A percentile compares a stretch with the other conserved stretches of the same genome.
Conservation (phyloP, 2,113 vertebrate species). For the Thunnus maccoyii region DNA sequence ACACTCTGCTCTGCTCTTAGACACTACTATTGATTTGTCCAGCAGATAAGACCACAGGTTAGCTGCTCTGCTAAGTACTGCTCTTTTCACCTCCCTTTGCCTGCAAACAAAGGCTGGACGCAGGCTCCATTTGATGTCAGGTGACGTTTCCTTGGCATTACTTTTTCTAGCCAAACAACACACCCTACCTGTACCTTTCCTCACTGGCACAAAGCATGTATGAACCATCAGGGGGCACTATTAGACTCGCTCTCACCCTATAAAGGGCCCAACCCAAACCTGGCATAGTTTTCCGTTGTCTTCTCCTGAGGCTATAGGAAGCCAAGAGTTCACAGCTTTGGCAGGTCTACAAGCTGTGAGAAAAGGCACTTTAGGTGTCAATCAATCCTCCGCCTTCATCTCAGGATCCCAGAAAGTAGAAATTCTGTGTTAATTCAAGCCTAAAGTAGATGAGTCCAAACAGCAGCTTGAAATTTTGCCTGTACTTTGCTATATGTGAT, state of each 20-base stretch:
- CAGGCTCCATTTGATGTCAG: constrained; percentile 60
- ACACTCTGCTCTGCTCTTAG: constrained; percentile 86
- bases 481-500: constrained; percentile 67
- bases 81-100: constrained; percentile 78
- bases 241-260: constrained; percentile 41
- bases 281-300: constrained; percentile 46
- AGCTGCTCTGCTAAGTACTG: constrained; percentile 89
- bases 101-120: constrained; percentile 75
- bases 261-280: constrained; percentile 35
- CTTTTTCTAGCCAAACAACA: constrained; percentile 9
- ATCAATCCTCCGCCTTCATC: constrained; percentile 57
- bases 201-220: constrained; percentile 27
- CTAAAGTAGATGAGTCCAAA: constrained; percentile 59
- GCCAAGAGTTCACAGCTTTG: constrained; percentile 48
- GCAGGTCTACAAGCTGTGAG: constrained; percentile 56
- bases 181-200: background rate
- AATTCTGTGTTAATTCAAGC: constrained; percentile 57
- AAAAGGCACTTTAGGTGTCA: constrained; percentile 63
- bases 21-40: constrained; percentile 93
- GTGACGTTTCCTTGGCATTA: constrained; percentile 39
- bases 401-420: constrained; percentile 55
- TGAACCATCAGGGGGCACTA: constrained; percentile 70
- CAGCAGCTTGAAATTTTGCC: constrained; percentile 51
- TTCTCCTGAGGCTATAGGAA: constrained; percentile 48
- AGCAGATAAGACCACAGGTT: constrained; percentile 88